Conservation (phyloP, 2,888 invertebrate species). For the Teinopalpus imperialis region DNA sequence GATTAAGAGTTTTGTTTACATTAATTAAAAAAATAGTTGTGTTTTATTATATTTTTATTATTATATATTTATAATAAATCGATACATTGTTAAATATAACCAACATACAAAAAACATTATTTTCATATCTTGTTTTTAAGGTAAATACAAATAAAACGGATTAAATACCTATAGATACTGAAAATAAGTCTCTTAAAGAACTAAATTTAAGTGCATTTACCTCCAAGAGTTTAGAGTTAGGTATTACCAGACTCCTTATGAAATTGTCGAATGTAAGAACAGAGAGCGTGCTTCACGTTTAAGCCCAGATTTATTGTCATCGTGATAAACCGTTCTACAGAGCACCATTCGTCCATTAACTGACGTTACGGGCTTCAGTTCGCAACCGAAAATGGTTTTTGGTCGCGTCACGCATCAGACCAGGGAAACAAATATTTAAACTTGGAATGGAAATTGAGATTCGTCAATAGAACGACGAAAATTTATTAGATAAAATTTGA, state of each 20-base stretch:
- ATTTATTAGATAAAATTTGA: conserved; percentile 6
- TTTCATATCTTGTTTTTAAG: too few relatives aligned
- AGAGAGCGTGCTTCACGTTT: conserved; percentile 43
- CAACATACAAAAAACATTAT: too few relatives aligned
- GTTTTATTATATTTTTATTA: background rate
- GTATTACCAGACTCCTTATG: conserved; percentile 30
- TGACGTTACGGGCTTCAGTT: conserved; percentile 43
- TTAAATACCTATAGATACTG: too few relatives aligned
- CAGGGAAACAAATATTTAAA: conserved; percentile 30
- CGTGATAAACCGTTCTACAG: conserved; percentile 63
- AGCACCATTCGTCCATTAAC: conserved; percentile 62
- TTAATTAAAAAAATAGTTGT: background rate
- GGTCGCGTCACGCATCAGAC: conserved; percentile 33
- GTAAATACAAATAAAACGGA: too few relatives aligned
- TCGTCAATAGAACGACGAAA: conserved; percentile 12
- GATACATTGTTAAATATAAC: too few relatives aligned
- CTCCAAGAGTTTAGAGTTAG: conserved; percentile 23
- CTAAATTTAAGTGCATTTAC: conserved; percentile 18
- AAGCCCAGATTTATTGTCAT: conserved; percentile 65
- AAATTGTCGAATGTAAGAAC: conserved; percentile 50
- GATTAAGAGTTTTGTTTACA: conserved; percentile 1
- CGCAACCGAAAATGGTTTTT: conserved; percentile 48
- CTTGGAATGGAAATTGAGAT: conserved; percentile 19
- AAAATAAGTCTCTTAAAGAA: too few relatives aligned
- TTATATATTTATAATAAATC: too few relatives aligned